Evolutionary conservation across 1,140 invertebrate species (phyloP).

Genomic region (Eumeta japonica): DNA sequence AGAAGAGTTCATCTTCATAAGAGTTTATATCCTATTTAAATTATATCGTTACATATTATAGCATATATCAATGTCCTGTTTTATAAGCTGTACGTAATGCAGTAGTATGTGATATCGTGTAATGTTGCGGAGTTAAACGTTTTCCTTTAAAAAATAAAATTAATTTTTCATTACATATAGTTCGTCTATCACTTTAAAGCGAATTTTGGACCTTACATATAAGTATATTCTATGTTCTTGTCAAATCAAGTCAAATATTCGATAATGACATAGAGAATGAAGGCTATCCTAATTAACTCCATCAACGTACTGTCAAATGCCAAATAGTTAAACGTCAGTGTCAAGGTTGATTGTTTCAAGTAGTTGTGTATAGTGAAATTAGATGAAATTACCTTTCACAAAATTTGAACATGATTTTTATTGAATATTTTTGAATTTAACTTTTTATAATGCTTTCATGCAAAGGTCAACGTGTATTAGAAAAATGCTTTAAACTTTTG

Average conservation of each 20-base stretch:
- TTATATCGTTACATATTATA: too few relatives aligned
- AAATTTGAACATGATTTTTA: background rate
- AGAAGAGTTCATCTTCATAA: too few relatives aligned
- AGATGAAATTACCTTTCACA: background rate
- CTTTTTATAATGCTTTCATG: constrained; percentile 31
- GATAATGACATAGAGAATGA: background rate
- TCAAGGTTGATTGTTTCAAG: constrained; percentile 7
- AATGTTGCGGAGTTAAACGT: background rate
- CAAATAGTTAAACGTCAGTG: constrained; percentile 9
- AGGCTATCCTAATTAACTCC: background rate
- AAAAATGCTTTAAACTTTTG: constrained; percentile 52
- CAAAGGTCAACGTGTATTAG: constrained; percentile 31
- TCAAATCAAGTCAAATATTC: background rate
- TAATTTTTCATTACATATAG: background rate
- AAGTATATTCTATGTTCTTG: background rate
- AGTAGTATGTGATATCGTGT: background rate
- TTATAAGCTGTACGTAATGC: background rate
- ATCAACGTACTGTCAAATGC: background rate
- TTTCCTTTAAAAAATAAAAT: background rate
- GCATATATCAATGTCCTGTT: background rate
- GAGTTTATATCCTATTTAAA: too few relatives aligned
- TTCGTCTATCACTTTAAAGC: too few relatives aligned
- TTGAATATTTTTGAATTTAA: background rate
- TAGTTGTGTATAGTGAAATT: background rate
- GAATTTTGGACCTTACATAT: too few relatives aligned